Conservation (phyloP, 2,113 vertebrate species). For the Corythornis madagascariensis region DNA sequence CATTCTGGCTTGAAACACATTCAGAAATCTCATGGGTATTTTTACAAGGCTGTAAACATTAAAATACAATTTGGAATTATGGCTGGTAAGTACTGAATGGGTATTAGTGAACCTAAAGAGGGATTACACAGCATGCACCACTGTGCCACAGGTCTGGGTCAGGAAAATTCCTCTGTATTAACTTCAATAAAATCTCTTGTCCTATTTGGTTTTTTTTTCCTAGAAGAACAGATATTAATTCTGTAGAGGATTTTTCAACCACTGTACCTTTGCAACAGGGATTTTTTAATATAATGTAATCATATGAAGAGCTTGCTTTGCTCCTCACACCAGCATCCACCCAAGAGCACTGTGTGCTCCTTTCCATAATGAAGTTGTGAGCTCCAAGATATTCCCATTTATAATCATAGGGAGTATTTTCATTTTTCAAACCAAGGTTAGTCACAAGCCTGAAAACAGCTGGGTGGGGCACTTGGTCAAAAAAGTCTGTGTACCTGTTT, state of each 20-base stretch:
- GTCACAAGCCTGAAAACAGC: background rate
- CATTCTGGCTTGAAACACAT: background rate
- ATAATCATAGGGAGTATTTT: background rate
- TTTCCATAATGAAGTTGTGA: background rate
- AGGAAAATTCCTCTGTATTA: background rate
- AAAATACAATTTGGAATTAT: background rate
- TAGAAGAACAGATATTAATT: background rate
- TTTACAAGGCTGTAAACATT: background rate
- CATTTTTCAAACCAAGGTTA: background rate
- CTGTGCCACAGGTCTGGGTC: background rate
- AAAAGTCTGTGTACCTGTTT: background rate
- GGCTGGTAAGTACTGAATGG: background rate
- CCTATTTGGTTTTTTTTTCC: background rate
- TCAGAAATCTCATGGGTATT: background rate
- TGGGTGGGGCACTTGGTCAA: background rate
- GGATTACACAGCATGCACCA: background rate
- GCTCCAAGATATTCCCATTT: background rate
- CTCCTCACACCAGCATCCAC: background rate
- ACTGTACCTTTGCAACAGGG: too few relatives aligned
- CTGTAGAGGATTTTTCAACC: background rate
- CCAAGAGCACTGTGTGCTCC: background rate
- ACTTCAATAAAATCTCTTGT: background rate
- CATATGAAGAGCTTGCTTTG: background rate
- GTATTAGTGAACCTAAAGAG: background rate
- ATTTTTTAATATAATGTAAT: too few relatives aligned